Evolutionary conservation across 2,888 invertebrate genomes (phyloP).

Genomic region (Melolontha melolontha): DNA sequence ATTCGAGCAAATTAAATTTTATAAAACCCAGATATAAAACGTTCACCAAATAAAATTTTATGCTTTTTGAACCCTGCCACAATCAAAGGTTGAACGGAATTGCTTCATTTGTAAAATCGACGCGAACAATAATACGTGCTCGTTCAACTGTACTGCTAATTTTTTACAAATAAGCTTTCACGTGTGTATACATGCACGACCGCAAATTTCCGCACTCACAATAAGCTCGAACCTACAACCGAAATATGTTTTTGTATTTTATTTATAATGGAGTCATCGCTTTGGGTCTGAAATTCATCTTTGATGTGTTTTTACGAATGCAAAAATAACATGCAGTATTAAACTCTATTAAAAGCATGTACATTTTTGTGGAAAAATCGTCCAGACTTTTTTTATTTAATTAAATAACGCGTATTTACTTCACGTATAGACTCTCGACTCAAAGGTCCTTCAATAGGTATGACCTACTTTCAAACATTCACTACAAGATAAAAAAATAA

Average conservation of each 20-base stretch:
- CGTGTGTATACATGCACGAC: not conserved
- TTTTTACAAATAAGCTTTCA: slow-evolving; percentile 9
- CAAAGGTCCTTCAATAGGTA: too few species aligned
- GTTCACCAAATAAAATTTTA: not conserved
- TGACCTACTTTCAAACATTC: too few species aligned
- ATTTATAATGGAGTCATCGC: slow-evolving; percentile 10
- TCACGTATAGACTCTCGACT: too few species aligned
- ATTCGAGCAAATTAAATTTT: slow-evolving; percentile 11
- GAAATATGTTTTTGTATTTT: slow-evolving; percentile 4
- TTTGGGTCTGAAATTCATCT: slow-evolving; percentile 14
- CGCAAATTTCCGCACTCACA: slow-evolving; percentile 15
- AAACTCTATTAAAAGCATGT: not conserved
- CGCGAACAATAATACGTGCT: slow-evolving; percentile 8
- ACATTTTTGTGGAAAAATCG: not conserved
- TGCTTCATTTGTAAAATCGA: slow-evolving; percentile 19
- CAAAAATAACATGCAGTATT: slow-evolving; percentile 7
- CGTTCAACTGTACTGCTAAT: slow-evolving; percentile 12
- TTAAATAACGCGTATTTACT: too few species aligned
- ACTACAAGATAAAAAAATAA: too few species aligned
- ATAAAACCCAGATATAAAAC: slow-evolving; percentile 14
- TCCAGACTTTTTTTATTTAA: too few species aligned
- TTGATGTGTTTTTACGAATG: slow-evolving; percentile 5
- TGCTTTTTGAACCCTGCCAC: slow-evolving; percentile 2
- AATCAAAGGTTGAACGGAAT: slow-evolving; percentile 13
- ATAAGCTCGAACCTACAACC: not conserved